Percentiles rank a stretch among this genome's conserved stretches.
Conservation (phyloP, 2,797 vertebrate genomes). For the Zenarchopterus dispar region DNA sequence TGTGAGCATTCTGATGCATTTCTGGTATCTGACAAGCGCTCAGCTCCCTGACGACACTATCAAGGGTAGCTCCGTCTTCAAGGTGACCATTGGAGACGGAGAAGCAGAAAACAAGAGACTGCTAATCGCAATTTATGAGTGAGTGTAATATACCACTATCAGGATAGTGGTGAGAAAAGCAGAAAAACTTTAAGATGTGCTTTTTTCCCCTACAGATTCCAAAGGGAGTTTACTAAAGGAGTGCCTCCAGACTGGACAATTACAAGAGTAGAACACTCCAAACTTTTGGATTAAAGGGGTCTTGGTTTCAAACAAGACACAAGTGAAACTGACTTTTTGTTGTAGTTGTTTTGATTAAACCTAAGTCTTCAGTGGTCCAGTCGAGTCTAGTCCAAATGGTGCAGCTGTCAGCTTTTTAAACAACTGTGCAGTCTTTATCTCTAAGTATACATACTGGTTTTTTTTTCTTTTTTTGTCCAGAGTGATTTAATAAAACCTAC, state of each 20-base stretch:
- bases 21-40: conserved; percentile 93
- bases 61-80: conserved; percentile 85
- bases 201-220: conserved; percentile 83
- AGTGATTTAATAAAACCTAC: too few relatives aligned
- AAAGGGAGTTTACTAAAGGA: conserved; percentile 95
- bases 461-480: too few relatives aligned
- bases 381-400: too few relatives aligned
- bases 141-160: conserved; percentile 57
- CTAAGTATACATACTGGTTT: too few relatives aligned
- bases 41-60: conserved; percentile 84
- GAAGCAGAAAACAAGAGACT: conserved; percentile 84
- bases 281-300: conserved; percentile 85
- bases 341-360: too few relatives aligned
- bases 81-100: conserved; percentile 78
- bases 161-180: background rate
- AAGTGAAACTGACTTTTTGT: too few relatives aligned
- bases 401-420: too few relatives aligned
- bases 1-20: conserved; percentile 94
- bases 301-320: too few relatives aligned
- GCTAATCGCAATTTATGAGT: conserved; percentile 94
- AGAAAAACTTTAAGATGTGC: background rate
- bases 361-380: too few relatives aligned
- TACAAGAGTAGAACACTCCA: conserved; percentile 91
- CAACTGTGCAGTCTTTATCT: too few relatives aligned
- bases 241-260: conserved; percentile 94